phyloP scores from a whole-genome alignment of 2,797 vertebrate genomes.

The Sebastes oblongus region DNA sequence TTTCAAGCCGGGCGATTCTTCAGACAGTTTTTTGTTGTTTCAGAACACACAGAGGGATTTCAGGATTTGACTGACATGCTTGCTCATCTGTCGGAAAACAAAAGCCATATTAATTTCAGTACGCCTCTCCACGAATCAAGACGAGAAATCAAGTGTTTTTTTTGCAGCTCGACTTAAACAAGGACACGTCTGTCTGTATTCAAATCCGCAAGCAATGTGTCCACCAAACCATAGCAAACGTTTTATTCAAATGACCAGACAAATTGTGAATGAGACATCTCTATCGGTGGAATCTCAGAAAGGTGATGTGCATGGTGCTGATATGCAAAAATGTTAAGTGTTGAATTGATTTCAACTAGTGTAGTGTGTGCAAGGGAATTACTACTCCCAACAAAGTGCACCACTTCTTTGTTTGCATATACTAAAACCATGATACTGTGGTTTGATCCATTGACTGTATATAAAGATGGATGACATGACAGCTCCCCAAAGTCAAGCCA shows the following conservation, averaged over 20 bases:
- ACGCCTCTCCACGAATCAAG: constrained; percentile 2
- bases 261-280: constrained; percentile 24
- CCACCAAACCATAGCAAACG: constrained; percentile 28
- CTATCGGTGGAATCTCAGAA: constrained; percentile 40
- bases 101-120: constrained; percentile 59
- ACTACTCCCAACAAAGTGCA: not conserved
- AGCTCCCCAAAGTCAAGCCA: no score
- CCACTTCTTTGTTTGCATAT: not conserved
- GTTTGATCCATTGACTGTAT: no score
- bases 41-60: constrained; percentile 38
- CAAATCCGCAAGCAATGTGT: constrained; percentile 48
- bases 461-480: no score
- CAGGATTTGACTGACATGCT: constrained; percentile 46
- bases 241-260: constrained; percentile 49
- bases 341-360: constrained; percentile 33
- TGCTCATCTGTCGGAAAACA: constrained; percentile 50
- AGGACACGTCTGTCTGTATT: constrained; percentile 48
- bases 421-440: not conserved
- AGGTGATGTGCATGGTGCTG: not conserved
- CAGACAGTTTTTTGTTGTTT: constrained; percentile 9
- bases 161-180: constrained; percentile 42
- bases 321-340: constrained; percentile 49
- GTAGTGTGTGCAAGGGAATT: constrained; percentile 2
- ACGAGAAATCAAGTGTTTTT: not conserved
- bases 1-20: constrained; percentile 20